Base-by-base conservation (phyloP, 2,888 invertebrate species). In the Spodoptera picta region DNA sequence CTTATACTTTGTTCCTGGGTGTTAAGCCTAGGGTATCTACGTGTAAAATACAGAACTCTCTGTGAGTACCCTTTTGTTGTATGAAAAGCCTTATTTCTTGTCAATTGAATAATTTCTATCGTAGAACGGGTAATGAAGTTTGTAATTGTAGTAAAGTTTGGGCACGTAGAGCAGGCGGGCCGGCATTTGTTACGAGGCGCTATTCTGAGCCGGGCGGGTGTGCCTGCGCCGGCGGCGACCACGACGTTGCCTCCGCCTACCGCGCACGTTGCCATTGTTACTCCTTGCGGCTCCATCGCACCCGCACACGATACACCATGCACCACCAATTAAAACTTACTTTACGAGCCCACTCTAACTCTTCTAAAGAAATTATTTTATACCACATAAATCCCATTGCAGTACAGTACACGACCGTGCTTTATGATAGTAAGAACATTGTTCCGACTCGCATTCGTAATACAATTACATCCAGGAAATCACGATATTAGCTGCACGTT, bases 261-360 rank as follows among this genome's bases (percentile, higher is more conserved):
- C 83, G 84, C 84, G 84, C 91, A 90, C 90, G 90, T 86, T 79
- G 88, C 90, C 87, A 92, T 92, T 93, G 92, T 92, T 90, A 73
- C 65, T 62, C 69, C 79, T 78, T 73, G 73, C 70, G 75, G 75
- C 75, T 68, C 68, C 82, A 80, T 83, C 84, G 85, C 81, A 70
- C 75, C 70, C 70, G 68, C 63, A 70, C 63, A 76, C 68, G 68
- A 76, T 77, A 84, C 83, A 83, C 83, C 83, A 84, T 83, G 80
- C 83, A 86, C 87, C 86, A 83, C 85, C 90, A 92, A 92, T 92
- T 90, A 91, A 90, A 90, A 87, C 83, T 77, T 84, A 85, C 85
- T 89, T 90, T 91, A 89, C 83, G 86, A 87, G 84, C 70, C 72
- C 69, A 79, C 83, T 83, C 83, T 84, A 77, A 70, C 70, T 83